Evolutionary conservation across 2,797 vertebrate genomes (phyloP), one percentile per base, ranked within the genome.

Genomic region (Phoebastria nigripes): DNA sequence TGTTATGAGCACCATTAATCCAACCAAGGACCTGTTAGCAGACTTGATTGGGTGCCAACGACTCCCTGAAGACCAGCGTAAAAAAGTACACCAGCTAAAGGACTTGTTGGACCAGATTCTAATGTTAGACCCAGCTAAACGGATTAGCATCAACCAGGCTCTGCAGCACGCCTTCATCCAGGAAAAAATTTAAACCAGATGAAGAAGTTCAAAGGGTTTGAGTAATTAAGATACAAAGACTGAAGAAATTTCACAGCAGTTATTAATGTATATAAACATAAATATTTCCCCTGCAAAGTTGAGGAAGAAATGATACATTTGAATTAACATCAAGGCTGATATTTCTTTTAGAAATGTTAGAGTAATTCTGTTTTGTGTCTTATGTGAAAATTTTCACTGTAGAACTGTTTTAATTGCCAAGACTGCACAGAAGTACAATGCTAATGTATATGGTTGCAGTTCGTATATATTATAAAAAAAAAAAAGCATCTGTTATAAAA

Each of bases 131-230:
- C 99, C 99, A 15, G 99, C 99, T 97, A 99, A 99, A 96, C 98
- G 99, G 97, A 99, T 99, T 98, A 99, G 98, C 98, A 99, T 99
- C 98, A 99, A 99, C 98, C 99, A 99, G 98, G 99, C 99, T 93
- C 98, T 99, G 94, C 99, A 99, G 98, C 99, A 99, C 66, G 98
- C 99, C 85, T 99, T 99, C 97, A 99, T 99, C 98, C 99, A 99
- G 98, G 99, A 99, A 98, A 99, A 99, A 98, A 99, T 99, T 97
- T 99, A 98, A 99, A 90, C 92, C 96, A 97, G 97, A 97, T 93
- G 98, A 98, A 98, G 98, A 98, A 97, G 95, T 97, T 97, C 97
- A 98, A 98, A 98, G 98, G 98, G 98, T 98, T 98, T 98, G 98
- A 98, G 97, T 98, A 98, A 98, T 97, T 98, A 98, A 98, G 97